Evolutionary conservation across 1,140 invertebrate genomes (phyloP).

Genomic region (Drosophila parvula): DNA sequence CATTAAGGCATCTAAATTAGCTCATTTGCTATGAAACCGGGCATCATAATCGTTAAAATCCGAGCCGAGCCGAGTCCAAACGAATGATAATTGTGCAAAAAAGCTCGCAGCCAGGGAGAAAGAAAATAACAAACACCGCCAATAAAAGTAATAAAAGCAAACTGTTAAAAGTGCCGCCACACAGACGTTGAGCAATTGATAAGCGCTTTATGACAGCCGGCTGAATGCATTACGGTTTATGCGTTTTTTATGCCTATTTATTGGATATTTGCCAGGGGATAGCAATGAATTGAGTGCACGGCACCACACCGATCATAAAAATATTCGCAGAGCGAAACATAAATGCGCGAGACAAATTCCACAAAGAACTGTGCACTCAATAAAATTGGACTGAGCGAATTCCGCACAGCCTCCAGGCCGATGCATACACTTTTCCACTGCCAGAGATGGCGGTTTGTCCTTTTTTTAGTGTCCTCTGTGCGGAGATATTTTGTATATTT

Average conservation of each 20-base stretch:
- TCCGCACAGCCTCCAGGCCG: background rate
- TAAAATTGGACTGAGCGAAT: conserved; percentile 29
- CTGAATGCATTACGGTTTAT: conserved; percentile 59
- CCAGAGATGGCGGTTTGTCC: background rate
- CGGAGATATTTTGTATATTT: background rate
- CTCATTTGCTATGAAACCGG: conserved; percentile 76
- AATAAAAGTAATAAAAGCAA: conserved; percentile 56
- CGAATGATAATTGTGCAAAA: conserved; percentile 56
- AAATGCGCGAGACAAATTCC: conserved; percentile 31
- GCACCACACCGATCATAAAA: conserved; percentile 27
- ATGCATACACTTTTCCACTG: background rate
- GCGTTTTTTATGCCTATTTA: conserved; percentile 46
- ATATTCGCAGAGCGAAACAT: conserved; percentile 17
- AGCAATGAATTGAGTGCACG: conserved; percentile 9
- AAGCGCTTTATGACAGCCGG: conserved; percentile 50
- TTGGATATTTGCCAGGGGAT: conserved; percentile 11
- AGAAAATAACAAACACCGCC: conserved; percentile 17
- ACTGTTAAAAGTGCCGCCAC: conserved; percentile 55
- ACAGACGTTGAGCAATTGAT: conserved; percentile 47
- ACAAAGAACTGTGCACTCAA: conserved; percentile 25
- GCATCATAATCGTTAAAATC: conserved; percentile 69
- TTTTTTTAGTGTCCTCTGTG: background rate
- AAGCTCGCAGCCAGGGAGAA: conserved; percentile 5
- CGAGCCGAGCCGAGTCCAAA: conserved; percentile 18
- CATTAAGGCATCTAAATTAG: conserved; percentile 74